phyloP scores from a whole-genome alignment of 2,797 vertebrate genomes.

The Arrhamphus sclerolepis region DNA sequence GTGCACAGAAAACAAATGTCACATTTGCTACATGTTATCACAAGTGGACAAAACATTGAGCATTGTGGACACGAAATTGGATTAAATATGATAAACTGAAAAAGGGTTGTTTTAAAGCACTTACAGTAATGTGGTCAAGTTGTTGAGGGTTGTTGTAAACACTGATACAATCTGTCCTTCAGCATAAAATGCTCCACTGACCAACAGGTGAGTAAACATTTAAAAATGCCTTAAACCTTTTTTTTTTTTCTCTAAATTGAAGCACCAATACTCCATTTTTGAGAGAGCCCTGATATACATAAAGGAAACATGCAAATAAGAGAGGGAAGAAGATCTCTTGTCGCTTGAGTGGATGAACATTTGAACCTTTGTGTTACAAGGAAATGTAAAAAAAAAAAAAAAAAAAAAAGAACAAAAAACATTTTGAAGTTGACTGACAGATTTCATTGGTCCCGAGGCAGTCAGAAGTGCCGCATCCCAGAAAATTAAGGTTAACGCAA shows the following conservation, averaged over 20 bases:
- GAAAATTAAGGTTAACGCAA: slow-evolving; percentile 84
- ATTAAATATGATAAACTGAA: too few relatives aligned
- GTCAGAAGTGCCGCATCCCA: slow-evolving; percentile 76
- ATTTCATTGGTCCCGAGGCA: slow-evolving; percentile 76
- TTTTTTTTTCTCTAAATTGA: not conserved
- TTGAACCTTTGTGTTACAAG: slow-evolving; percentile 68
- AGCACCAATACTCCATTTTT: slow-evolving; percentile 15
- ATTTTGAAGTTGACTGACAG: slow-evolving; percentile 78
- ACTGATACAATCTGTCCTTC: not conserved
- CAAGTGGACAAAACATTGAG: too few relatives aligned
- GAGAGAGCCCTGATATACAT: slow-evolving; percentile 26
- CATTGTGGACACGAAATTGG: too few relatives aligned
- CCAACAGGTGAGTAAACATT: slow-evolving; percentile 25
- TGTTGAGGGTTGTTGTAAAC: not conserved
- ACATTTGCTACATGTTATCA: not conserved
- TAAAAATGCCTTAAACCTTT: slow-evolving; percentile 22
- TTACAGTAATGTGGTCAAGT: too few relatives aligned
- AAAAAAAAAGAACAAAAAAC: slow-evolving; percentile 46
- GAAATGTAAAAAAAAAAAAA: slow-evolving; percentile 38
- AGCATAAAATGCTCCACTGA: not conserved
- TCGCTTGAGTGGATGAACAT: slow-evolving; percentile 66
- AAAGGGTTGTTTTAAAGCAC: too few relatives aligned
- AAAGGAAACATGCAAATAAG: slow-evolving; percentile 35
- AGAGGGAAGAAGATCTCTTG: slow-evolving; percentile 39
- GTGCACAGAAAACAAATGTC: not conserved